Evolutionary conservation across 2,888 invertebrate genomes (phyloP).

Genomic region (Eupithecia dodoneata): DNA sequence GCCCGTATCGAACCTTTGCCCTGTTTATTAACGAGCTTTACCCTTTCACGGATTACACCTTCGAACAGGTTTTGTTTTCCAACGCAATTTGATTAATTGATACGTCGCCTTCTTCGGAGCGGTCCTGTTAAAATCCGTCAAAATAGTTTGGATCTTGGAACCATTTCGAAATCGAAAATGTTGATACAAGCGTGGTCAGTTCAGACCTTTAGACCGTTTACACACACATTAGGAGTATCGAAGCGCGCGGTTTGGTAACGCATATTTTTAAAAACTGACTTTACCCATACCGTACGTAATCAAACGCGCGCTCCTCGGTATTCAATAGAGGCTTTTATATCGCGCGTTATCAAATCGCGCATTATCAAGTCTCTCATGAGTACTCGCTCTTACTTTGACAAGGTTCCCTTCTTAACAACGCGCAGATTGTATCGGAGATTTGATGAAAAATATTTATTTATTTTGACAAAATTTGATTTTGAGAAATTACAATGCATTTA

Average conservation of each 20-base stretch:
- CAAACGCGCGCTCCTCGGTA: background rate
- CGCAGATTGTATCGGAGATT: background rate
- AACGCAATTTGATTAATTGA: background rate
- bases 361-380: background rate
- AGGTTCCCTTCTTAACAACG: background rate
- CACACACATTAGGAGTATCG: background rate
- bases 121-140: background rate
- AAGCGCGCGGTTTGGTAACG: background rate
- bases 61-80: conserved; percentile 43
- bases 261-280: background rate
- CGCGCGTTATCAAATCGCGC: background rate
- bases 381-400: background rate
- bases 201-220: background rate
- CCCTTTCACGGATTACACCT: conserved; percentile 7
- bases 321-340: background rate
- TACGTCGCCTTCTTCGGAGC: background rate
- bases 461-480: background rate
- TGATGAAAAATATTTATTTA: background rate
- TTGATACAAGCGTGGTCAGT: background rate
- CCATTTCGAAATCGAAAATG: background rate
- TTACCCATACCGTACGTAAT: background rate
- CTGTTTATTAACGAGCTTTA: conserved; percentile 10
- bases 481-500: no score
- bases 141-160: background rate
- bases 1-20: background rate